Evolutionary conservation across 2,888 invertebrate species (phyloP).

Genomic region (Sisyra nigra): DNA sequence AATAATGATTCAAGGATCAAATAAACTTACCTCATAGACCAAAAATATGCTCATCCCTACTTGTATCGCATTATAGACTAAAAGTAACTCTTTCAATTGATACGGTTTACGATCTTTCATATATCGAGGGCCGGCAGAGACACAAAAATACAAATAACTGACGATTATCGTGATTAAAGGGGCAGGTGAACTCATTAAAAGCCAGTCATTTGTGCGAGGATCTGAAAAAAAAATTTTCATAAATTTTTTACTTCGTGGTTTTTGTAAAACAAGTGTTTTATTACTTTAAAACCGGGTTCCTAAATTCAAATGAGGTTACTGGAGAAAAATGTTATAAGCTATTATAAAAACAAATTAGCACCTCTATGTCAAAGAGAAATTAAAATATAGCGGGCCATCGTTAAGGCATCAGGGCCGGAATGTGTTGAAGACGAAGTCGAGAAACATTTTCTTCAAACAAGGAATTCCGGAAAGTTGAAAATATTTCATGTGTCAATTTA

Average conservation of each 20-base stretch:
- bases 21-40: conserved; percentile 49
- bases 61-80: conserved; percentile 75
- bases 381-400: no score
- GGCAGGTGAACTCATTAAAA: conserved; percentile 51
- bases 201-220: conserved; percentile 54
- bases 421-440: no score
- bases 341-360: no score
- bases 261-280: not conserved
- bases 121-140: conserved; percentile 66
- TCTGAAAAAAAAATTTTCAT: conserved; percentile 33
- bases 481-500: no score
- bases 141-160: conserved; percentile 52
- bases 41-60: conserved; percentile 65
- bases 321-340: no score
- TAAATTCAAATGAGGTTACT: not conserved
- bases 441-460: no score
- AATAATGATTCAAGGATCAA: not conserved
- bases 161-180: conserved; percentile 48
- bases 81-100: conserved; percentile 56
- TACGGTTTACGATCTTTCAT: conserved; percentile 78
- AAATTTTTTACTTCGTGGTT: not conserved
- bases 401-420: no score
- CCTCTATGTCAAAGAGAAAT: no score
- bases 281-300: not conserved
- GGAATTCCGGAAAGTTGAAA: no score